Evolutionary conservation across 2,888 invertebrate genomes (phyloP).

Genomic region (Harpalus rubripes): DNA sequence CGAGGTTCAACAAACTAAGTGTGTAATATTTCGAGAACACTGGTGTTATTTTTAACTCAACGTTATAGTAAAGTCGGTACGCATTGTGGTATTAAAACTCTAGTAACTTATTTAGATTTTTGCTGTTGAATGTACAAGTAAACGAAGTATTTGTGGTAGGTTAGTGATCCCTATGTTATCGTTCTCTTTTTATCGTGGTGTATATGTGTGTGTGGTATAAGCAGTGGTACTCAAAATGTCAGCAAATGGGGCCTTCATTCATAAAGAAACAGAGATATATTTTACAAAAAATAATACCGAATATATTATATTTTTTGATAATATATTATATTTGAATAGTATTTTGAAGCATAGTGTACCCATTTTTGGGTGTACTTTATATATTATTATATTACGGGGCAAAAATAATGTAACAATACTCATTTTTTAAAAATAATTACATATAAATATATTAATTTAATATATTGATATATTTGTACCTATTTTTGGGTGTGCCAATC

Average conservation of each 20-base stretch:
- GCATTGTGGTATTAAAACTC: conserved; percentile 25
- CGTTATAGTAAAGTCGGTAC: conserved; percentile 10
- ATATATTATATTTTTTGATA: too few species aligned
- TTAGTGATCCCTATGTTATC: conserved; percentile 70
- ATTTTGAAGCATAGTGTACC: too few species aligned
- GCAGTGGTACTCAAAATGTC: conserved; percentile 54
- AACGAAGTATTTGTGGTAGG: conserved; percentile 71
- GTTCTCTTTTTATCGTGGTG: conserved; percentile 66
- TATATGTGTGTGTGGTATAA: conserved; percentile 39
- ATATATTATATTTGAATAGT: too few species aligned
- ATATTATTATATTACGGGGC: too few species aligned
- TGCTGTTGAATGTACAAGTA: conserved; percentile 68
- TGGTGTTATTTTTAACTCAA: conserved; percentile 8
- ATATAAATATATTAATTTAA: too few species aligned
- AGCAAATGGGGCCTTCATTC: neutral
- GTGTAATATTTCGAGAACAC: neutral
- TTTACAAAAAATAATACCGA: too few species aligned
- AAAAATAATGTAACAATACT: too few species aligned
- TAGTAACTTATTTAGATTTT: conserved; percentile 64
- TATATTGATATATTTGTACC: too few species aligned
- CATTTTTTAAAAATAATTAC: too few species aligned
- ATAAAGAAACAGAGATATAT: neutral
- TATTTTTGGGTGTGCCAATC: too few species aligned
- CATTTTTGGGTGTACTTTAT: too few species aligned
- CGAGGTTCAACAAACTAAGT: neutral